Base-by-base conservation (phyloP, 1,140 invertebrate genomes). In the Reticulitermes speratus region DNA sequence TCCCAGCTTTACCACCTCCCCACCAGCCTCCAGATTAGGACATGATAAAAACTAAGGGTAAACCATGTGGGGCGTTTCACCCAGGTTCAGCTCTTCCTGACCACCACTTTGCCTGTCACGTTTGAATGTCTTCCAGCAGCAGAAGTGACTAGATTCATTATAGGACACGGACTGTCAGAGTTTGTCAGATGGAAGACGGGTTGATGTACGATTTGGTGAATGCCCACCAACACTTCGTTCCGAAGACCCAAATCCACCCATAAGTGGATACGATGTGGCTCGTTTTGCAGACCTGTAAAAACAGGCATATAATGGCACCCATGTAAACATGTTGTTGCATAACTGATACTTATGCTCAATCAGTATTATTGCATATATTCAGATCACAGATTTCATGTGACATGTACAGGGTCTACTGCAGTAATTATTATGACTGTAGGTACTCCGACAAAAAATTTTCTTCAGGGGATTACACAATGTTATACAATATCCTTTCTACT, bases 291-390 rank as follows among this genome's bases (percentile, higher is more conserved):
- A 90, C 85, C 90, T 88, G 86, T 87, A 87, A 87, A 84, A 87
- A 88, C 19, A 55, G 14, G 14, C 3, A 16, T 55, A 55, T 16
- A 55, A 21, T 55, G 89, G 88, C 89, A 90, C 90, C 88, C 89
- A 88, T 90, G 90, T 89, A 90, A 90, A 90, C 89, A 90, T 90
- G 90, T 89, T 90, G 89, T 91, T 89, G 81, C 19, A 38, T 19
- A 82, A 82, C 32, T 25, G 14, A 1, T 38, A 1, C 5, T 38
- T 25, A 82, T 38, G 32, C 32, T 38, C 19, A 82, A 82, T 38
- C 2, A 25, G 11, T 82, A 25, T 82, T 44, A 11, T 23, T 82
- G 82, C 1, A 0, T 25, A 38, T 44, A 38, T 82, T 82, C 81
- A 21, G 23, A 44, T 82, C 32, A 25, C 12, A 82, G 52, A 55